These are phyloP conservation scores for Falco punctatus DNA, from an alignment of 2,113 vertebrate species.

Conservation along the genomic window DNA sequence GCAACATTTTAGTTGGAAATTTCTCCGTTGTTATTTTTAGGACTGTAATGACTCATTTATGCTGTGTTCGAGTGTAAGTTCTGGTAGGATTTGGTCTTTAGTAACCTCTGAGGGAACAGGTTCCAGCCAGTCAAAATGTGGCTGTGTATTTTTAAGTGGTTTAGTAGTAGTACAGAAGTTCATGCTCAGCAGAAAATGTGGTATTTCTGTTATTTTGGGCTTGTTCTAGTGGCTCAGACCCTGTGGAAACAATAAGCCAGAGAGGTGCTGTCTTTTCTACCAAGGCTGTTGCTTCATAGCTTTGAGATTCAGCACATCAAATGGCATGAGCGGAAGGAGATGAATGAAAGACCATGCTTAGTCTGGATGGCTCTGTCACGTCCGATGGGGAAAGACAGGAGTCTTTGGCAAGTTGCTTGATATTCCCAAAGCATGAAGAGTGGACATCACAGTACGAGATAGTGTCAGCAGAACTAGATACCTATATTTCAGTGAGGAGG, in stretches of 20 bases:
- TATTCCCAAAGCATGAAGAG: neutral
- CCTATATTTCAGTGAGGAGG: neutral
- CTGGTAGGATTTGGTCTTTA: conserved; percentile 19
- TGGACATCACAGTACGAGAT: neutral
- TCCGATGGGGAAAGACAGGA: neutral
- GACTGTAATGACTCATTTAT: conserved; percentile 27
- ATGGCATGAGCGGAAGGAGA: neutral
- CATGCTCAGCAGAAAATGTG: neutral
- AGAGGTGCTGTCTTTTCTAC: neutral
- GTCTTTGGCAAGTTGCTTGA: neutral
- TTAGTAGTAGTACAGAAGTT: neutral
- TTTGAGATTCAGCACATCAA: neutral
- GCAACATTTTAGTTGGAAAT: conserved; percentile 35
- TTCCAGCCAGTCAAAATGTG: neutral
- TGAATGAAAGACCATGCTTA: neutral
- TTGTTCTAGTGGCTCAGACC: neutral
- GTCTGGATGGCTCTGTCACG: neutral
- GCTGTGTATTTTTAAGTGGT: neutral
- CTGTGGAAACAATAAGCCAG: neutral
- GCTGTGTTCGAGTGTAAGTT: neutral
- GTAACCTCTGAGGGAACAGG: neutral
- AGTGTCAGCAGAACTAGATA: neutral
- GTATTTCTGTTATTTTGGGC: neutral
- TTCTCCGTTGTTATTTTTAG: conserved; percentile 59
- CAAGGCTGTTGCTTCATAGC: neutral